phyloP scores from a whole-genome alignment of 2,888 invertebrate genomes.

The Platycheirus albimanus region DNA sequence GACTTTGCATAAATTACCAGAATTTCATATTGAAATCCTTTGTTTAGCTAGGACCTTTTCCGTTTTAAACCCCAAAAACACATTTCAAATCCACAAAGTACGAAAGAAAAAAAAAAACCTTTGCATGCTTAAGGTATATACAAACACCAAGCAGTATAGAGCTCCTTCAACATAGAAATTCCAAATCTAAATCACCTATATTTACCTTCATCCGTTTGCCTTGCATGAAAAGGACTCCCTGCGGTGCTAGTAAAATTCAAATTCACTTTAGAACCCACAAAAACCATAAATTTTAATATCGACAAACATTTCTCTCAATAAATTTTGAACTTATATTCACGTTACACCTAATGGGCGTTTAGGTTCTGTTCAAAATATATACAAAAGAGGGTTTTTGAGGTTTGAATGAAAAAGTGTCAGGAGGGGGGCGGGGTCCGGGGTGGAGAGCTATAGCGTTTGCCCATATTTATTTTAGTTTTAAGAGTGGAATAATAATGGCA shows the following conservation, averaged over 20 bases:
- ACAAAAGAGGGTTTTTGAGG: background rate
- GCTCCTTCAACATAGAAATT: constrained; percentile 32
- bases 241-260: constrained; percentile 58
- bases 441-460: no score
- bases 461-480: background rate
- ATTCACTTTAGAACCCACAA: constrained; percentile 61
- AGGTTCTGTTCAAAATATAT: constrained; percentile 23
- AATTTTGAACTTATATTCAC: constrained; percentile 67
- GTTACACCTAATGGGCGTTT: constrained; percentile 65
- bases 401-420: background rate
- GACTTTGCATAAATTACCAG: constrained; percentile 36
- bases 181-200: constrained; percentile 54
- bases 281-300: constrained; percentile 69
- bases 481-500: constrained; percentile 2
- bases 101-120: constrained; percentile 14
- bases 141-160: background rate
- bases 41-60: constrained; percentile 18
- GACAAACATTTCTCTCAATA: constrained; percentile 60
- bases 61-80: constrained; percentile 1
- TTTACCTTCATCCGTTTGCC: constrained; percentile 13
- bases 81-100: background rate
- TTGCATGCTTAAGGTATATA: constrained; percentile 12
- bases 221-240: constrained; percentile 28
- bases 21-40: constrained; percentile 30
- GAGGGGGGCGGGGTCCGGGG: no score